Evolutionary conservation across 2,888 invertebrate species (phyloP).

Genomic region (Melanostoma scalare): DNA sequence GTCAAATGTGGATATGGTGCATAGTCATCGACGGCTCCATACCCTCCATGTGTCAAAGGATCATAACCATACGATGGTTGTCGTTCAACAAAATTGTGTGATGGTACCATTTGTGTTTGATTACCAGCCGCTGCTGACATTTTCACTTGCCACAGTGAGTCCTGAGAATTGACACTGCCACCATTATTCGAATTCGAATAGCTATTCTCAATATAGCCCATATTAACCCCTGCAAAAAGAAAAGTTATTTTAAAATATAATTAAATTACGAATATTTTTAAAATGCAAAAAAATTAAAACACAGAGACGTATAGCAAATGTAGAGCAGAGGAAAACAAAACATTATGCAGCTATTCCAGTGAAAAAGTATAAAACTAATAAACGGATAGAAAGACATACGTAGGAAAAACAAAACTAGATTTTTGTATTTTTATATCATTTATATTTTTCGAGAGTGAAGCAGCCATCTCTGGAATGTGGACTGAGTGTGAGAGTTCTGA

Average conservation of each 20-base stretch:
- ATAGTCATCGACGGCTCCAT: slow-evolving; percentile 92
- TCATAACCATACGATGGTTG: slow-evolving; percentile 90
- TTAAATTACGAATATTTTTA: slow-evolving; percentile 30
- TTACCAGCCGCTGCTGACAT: slow-evolving; percentile 90
- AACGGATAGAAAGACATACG: not conserved
- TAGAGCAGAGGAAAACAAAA: slow-evolving; percentile 1
- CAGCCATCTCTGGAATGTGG: slow-evolving; percentile 1
- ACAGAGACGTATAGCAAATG: slow-evolving; percentile 14
- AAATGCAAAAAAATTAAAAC: too few species aligned
- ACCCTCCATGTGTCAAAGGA: slow-evolving; percentile 91
- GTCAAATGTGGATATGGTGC: slow-evolving; percentile 92
- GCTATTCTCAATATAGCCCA: slow-evolving; percentile 95
- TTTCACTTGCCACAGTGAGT: slow-evolving; percentile 97
- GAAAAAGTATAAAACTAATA: slow-evolving; percentile 39
- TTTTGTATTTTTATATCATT: slow-evolving; percentile 62
- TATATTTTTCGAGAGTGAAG: slow-evolving; percentile 18
- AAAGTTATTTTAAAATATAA: slow-evolving; percentile 43
- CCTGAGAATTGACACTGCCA: slow-evolving; percentile 97
- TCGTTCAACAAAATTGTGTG: slow-evolving; percentile 85
- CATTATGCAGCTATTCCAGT: slow-evolving; percentile 9
- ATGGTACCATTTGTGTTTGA: slow-evolving; percentile 85
- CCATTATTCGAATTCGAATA: slow-evolving; percentile 97
- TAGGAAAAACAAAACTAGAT: slow-evolving; percentile 32
- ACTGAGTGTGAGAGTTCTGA: not conserved
- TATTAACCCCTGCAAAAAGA: slow-evolving; percentile 88